Conservation (phyloP, 2,797 vertebrate species). For the Trematomus bernacchii region DNA sequence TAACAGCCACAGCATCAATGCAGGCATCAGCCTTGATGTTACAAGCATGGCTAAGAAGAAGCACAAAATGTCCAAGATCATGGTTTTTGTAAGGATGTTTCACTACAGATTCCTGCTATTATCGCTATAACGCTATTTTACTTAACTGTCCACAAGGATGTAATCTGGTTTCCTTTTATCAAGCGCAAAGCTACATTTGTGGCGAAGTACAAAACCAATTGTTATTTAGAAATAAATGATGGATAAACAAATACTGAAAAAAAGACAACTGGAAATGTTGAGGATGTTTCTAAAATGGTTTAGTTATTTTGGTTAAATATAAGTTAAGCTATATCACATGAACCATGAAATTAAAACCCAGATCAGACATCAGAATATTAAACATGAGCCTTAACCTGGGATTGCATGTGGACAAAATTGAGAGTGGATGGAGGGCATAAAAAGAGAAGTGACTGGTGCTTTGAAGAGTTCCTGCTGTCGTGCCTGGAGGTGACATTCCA, state of each 20-base stretch:
- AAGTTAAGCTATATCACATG: not conserved
- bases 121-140: not conserved
- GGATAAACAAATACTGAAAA: not conserved
- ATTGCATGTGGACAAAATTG: constrained; percentile 31
- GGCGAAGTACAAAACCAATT: not conserved
- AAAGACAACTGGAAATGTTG: not conserved
- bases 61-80: not conserved
- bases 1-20: not conserved
- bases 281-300: too few species aligned
- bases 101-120: not conserved
- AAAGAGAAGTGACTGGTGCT: constrained; percentile 45
- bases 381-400: constrained; percentile 1
- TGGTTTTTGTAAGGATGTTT: not conserved
- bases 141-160: not conserved
- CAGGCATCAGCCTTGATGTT: not conserved
- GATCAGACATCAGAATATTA: not conserved
- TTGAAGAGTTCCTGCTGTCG: constrained; percentile 65
- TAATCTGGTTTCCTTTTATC: accelerated
- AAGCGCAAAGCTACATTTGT: not conserved
- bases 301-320: not conserved
- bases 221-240: not conserved
- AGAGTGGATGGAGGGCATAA: constrained; percentile 15
- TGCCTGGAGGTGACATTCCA: constrained; percentile 76
- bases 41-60: not conserved
- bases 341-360: constrained; percentile 1